Percentiles rank a stretch among this genome's conserved stretches.
Evolutionary conservation across 2,113 vertebrate species (phyloP).

Genomic region (Salminus brasiliensis): DNA sequence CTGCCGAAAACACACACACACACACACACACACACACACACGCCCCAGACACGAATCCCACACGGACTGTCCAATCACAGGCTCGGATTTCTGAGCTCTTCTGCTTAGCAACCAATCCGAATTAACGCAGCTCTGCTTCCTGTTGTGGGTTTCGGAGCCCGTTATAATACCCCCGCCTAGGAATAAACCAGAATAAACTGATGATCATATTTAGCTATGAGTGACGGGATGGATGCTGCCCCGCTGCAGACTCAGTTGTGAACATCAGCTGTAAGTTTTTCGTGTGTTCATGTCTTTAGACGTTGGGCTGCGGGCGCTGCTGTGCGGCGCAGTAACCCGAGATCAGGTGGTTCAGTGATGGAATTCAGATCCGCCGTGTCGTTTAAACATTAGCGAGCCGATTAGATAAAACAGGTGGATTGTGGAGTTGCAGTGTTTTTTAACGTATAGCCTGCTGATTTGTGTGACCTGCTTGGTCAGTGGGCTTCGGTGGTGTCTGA

Average conservation of each 20-base stretch:
- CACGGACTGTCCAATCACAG: constrained; percentile 65
- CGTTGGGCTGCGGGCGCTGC: neutral
- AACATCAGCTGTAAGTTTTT: constrained; percentile 56
- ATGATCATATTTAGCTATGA: constrained; percentile 37
- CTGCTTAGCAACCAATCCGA: constrained; percentile 65
- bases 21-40: constrained; percentile 39
- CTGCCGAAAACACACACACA: too few relatives aligned
- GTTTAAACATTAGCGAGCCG: neutral
- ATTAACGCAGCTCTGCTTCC: constrained; percentile 65
- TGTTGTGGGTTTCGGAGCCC: constrained; percentile 61
- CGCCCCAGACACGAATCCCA: neutral
- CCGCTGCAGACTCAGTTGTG: neutral
- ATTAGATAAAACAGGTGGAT: neutral
- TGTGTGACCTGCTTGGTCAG: neutral
- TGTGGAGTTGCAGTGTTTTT: neutral
- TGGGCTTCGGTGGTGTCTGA: constrained; percentile 5
- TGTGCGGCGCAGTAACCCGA: neutral
- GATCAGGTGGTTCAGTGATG: neutral
- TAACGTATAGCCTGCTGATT: neutral
- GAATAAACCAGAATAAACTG: constrained; percentile 54
- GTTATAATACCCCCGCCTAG: constrained; percentile 57
- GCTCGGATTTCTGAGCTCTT: constrained; percentile 3
- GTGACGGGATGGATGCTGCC: constrained; percentile 28
- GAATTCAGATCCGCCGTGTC: neutral
- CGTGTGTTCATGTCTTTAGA: neutral